Conservation (phyloP, 1,140 invertebrate genomes). For the Magallana ariakensis region DNA sequence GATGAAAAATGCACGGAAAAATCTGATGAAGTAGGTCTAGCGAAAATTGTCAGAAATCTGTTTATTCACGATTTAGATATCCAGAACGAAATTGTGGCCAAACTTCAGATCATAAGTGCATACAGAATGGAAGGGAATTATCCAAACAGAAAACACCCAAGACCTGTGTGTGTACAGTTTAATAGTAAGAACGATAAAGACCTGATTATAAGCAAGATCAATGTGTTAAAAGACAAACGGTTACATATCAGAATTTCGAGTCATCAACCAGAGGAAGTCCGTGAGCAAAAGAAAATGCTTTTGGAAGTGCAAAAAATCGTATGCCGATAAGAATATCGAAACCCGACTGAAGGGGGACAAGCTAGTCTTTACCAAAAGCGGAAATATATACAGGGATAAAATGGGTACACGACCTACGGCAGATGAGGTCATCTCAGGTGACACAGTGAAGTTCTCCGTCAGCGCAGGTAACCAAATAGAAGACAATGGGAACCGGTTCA, state of each 20-base stretch:
- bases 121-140: no score
- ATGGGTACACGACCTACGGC: background rate
- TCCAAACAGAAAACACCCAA: no score
- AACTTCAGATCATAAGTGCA: no score
- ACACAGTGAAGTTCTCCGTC: background rate
- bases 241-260: background rate
- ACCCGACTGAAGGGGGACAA: constrained; percentile 14
- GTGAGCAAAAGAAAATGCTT: background rate
- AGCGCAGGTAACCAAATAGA: background rate
- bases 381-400: background rate
- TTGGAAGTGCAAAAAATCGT: background rate
- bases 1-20: background rate
- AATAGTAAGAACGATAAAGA: no score
- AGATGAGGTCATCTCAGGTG: background rate
- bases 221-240: background rate
- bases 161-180: no score
- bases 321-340: background rate
- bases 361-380: background rate
- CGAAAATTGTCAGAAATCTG: no score
- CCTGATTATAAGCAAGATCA: background rate
- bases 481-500: background rate
- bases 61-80: no score
- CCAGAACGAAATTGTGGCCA: no score
- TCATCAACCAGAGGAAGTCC: background rate
- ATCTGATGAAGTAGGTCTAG: background rate